Conservation (phyloP, 30 jellyfish, hydroid and myxozoan genomes). For the Cassiopea andromeda region DNA sequence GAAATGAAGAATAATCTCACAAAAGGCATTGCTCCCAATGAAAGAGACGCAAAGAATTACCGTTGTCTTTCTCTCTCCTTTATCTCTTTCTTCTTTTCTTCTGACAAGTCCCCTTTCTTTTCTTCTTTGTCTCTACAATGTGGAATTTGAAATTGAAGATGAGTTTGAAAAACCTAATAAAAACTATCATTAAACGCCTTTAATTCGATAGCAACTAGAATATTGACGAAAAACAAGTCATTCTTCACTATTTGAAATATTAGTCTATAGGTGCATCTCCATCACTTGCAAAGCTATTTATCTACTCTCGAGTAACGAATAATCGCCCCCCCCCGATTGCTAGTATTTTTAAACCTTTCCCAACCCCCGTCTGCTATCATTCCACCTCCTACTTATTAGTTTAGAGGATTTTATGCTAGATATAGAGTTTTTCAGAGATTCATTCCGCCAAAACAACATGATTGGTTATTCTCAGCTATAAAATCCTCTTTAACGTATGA, state of each 20-base stretch:
- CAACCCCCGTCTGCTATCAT: too few relatives aligned
- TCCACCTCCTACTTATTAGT: too few relatives aligned
- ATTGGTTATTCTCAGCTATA: too few relatives aligned
- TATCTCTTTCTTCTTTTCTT: slow-evolving; percentile 66
- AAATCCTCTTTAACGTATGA: too few relatives aligned
- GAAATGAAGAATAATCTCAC: not conserved
- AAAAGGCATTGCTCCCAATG: not conserved
- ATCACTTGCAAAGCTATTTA: not conserved
- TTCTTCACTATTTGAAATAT: too few relatives aligned
- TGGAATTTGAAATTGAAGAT: not conserved
- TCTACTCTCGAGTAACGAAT: not conserved
- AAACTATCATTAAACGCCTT: too few relatives aligned
- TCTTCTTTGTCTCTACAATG: slow-evolving; percentile 67
- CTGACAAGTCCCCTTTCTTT: slow-evolving; percentile 65
- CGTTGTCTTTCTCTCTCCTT: slow-evolving; percentile 65
- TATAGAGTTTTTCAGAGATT: too few relatives aligned
- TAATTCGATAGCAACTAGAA: not conserved
- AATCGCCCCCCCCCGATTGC: not conserved
- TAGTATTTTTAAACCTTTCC: not conserved
- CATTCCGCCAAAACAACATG: too few relatives aligned
- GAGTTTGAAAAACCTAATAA: not conserved
- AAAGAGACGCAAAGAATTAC: not conserved
- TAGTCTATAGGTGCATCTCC: not conserved
- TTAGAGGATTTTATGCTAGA: too few relatives aligned
- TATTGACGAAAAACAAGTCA: not conserved